phyloP scores from a whole-genome alignment of 92 coral and sea anemone genomes.

The Metridium senile region DNA sequence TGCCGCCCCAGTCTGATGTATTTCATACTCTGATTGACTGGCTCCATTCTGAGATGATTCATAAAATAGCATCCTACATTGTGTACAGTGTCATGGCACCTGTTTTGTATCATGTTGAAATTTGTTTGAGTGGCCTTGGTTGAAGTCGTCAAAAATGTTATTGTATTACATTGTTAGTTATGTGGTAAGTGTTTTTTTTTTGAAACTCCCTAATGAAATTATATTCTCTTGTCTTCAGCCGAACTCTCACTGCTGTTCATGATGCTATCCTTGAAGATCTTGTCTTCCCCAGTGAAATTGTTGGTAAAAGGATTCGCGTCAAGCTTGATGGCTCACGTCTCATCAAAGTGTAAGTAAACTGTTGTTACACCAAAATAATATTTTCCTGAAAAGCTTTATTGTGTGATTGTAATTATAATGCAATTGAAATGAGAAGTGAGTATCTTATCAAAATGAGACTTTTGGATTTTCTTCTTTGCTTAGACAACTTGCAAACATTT shows the following conservation, averaged over 20 bases:
- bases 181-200: too few relatives aligned
- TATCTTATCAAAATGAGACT: too few relatives aligned
- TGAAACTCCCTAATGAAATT: neutral
- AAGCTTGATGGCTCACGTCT: slow-evolving; percentile 90
- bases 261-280: slow-evolving; percentile 96
- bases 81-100: too few relatives aligned
- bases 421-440: too few relatives aligned
- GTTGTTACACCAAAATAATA: neutral
- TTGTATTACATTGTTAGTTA: too few relatives aligned
- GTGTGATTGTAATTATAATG: too few relatives aligned
- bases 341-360: slow-evolving; percentile 85
- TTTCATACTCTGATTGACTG: slow-evolving; percentile 35
- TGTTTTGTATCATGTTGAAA: too few relatives aligned
- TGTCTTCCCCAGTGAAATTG: slow-evolving; percentile 97
- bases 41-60: slow-evolving; percentile 20
- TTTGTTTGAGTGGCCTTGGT: too few relatives aligned
- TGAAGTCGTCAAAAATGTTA: too few relatives aligned
- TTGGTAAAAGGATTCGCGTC: slow-evolving; percentile 90
- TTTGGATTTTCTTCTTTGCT: too few relatives aligned
- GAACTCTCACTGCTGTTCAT: slow-evolving; percentile 96
- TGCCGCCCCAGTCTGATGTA: slow-evolving; percentile 99
- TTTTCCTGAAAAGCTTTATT: neutral
- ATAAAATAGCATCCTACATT: too few relatives aligned
- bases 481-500: too few relatives aligned
- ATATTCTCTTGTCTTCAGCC: slow-evolving; percentile 47